Evolutionary conservation across 2,113 vertebrate genomes (phyloP), one percentile per base, ranked within the genome.

Genomic region (Oryzias celebensis): DNA sequence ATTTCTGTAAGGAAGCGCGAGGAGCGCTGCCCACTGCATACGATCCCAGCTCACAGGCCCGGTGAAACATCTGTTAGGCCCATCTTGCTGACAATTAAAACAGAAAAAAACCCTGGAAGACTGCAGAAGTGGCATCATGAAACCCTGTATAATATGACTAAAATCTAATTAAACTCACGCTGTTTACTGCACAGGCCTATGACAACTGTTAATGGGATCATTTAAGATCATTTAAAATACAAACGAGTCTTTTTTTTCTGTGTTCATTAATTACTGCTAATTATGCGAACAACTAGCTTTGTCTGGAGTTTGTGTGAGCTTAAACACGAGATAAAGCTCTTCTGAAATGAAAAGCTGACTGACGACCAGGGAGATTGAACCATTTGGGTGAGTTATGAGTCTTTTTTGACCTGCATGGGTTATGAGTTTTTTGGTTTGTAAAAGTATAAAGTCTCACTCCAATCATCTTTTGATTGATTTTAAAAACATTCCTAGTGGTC

Each of bases 171-270:
- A 95, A 95, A 95, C 96, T 94, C 95, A 94, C 86, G 94, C 94
- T 99, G 96, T 98, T 98, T 96, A 93, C 94, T 94, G 94, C 96
- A 95, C 93, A 94, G 93, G 94, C 94, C 93, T 92, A 95, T 96
- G 96, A 98, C 96, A 98, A 93, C 94, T 94, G 95, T 95, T 99
- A 98, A 99, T 98, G 96, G 95, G 95, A 96, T 96, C 95, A 96
- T 98, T 99, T 99, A 95, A 97, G 96, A 97, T 96, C 93, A 96
- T 98, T 99, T 98, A 95, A 97, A 96, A 95, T 95, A 96, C 97
- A 97, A 99, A 99, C 95, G 94, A 98, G 94, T 96, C 94, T 93
- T 94, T 92, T 93, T 94, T 95, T 95, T 36, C 8, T 95, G 93
- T 95, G 92, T 96, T 97, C 95, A 97, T 98, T 99, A 98, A 98